Percentiles rank a stretch among this genome's conserved stretches.
These are phyloP conservation scores for Amphimedon queenslandica DNA, from an alignment of 37 sponge, comb jelly and placozoan species.

Conservation along the genomic window DNA sequence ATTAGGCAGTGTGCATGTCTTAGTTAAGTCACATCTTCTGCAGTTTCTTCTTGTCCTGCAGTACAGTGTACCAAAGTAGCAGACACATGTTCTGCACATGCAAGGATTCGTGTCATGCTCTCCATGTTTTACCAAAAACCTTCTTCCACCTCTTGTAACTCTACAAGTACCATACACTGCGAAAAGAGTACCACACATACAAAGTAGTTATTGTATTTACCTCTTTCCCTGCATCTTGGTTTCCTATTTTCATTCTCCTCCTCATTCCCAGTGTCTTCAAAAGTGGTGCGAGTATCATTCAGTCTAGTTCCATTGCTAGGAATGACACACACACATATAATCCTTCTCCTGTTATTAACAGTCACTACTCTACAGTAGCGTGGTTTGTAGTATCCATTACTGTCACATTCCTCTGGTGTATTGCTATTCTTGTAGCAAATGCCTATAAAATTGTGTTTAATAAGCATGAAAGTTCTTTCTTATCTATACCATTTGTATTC, in stretches of 20 bases:
- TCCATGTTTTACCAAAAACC: neutral
- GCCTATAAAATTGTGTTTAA: neutral
- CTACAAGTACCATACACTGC: neutral
- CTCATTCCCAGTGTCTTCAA: neutral
- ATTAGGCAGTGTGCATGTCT: neutral
- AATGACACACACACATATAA: conserved; percentile 4
- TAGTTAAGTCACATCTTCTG: neutral
- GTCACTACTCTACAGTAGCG: too few species aligned
- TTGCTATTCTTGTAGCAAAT: neutral
- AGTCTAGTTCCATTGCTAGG: conserved; percentile 5
- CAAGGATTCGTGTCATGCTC: neutral
- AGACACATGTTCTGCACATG: neutral
- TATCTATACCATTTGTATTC: neutral
- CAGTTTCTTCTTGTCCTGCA: neutral
- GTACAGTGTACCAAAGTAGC: neutral
- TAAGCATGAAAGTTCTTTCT: neutral
- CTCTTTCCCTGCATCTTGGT: neutral
- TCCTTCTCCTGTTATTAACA: neutral
- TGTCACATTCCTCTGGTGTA: neutral
- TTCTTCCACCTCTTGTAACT: neutral
- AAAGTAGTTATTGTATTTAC: too few species aligned
- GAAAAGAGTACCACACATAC: too few species aligned
- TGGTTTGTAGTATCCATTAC: conserved; percentile 2
- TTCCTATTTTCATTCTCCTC: neutral
- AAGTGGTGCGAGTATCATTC: neutral